Evolutionary conservation across 2,113 vertebrate species (phyloP).

Genomic region (Coryphaenoides rupestris): DNA sequence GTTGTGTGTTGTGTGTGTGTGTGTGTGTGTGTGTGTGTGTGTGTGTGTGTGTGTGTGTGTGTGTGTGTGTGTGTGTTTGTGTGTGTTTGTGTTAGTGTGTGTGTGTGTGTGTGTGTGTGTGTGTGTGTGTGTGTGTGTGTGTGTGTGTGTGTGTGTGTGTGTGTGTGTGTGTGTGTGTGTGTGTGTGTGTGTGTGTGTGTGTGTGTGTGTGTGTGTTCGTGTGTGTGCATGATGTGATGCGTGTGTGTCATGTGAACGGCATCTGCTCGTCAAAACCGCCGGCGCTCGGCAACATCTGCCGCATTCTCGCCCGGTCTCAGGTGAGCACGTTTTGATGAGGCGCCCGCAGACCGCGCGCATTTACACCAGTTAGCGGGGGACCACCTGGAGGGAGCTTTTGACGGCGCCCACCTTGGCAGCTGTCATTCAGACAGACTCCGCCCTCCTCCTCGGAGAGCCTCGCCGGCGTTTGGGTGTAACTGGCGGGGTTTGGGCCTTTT

Average conservation of each 20-base stretch:
- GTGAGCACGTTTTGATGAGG: constrained; percentile 58
- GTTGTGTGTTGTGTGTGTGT: no score
- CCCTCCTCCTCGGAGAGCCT: background rate
- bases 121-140: no score
- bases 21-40: no score
- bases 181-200: no score
- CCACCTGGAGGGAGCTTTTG: constrained; percentile 52
- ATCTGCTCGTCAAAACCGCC: constrained; percentile 51
- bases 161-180: background rate
- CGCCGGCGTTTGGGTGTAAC: background rate
- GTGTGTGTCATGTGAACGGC: constrained; percentile 22
- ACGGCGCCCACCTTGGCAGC: constrained; percentile 50
- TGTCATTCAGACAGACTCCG: constrained; percentile 40
- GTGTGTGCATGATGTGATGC: no score
- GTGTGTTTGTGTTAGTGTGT: no score
- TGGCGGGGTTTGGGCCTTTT: no score
- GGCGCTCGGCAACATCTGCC: constrained; percentile 50
- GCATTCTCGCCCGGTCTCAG: constrained; percentile 42
- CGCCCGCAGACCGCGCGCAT: constrained; percentile 45
- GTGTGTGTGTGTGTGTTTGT: no score
- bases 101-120: no score
- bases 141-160: no score
- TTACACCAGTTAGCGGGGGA: constrained; percentile 51
- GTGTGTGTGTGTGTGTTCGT: no score
- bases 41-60: no score